Evolutionary conservation across 2,113 vertebrate species (phyloP).

Genomic region (Gambusia holbrooki): DNA sequence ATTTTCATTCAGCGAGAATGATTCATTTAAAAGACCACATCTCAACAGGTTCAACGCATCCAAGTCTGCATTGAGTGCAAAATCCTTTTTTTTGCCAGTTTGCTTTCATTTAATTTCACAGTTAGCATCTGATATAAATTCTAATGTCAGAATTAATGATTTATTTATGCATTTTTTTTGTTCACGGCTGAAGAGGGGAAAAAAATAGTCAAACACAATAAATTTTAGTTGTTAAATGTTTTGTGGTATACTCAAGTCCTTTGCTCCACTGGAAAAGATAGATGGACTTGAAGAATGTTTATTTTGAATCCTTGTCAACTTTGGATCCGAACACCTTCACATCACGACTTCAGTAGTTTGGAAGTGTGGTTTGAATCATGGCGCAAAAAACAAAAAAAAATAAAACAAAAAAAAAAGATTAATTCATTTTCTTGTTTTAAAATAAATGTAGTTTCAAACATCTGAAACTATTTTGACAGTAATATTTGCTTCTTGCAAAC

Average conservation of each 20-base stretch:
- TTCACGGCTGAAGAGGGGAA: background rate
- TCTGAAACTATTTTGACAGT: background rate
- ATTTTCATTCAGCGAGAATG: background rate
- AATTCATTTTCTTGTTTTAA: background rate
- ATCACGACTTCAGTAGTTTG: background rate
- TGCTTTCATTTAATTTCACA: background rate
- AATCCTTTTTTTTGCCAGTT: background rate
- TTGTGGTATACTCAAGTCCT: background rate
- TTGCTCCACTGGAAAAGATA: background rate
- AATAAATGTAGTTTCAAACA: background rate
- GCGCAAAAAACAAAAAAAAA: background rate
- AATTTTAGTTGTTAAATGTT: background rate
- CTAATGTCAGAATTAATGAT: background rate
- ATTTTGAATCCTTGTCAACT: background rate
- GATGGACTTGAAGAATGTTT: background rate
- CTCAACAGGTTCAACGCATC: background rate
- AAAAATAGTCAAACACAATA: background rate
- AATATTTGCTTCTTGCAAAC: background rate
- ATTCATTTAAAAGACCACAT: background rate
- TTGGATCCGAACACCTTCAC: background rate
- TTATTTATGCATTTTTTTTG: background rate
- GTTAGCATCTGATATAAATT: background rate
- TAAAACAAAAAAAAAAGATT: too few relatives aligned
- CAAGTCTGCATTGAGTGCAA: background rate
- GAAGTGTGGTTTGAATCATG: background rate